Evolutionary conservation across 2,888 invertebrate genomes (phyloP).

Genomic region (Torymus aiolomorphi): DNA sequence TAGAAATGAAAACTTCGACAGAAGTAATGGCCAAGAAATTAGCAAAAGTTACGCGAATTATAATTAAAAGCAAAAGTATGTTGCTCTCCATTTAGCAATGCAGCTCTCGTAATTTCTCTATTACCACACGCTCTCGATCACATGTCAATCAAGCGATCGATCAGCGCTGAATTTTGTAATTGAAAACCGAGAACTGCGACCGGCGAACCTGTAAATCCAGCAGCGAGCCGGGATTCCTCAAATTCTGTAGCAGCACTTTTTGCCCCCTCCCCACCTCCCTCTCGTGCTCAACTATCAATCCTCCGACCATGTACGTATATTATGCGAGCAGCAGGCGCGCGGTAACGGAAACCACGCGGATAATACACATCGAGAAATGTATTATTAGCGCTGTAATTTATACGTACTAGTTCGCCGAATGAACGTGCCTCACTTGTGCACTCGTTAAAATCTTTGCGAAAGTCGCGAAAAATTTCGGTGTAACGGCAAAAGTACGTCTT

Average conservation of each 20-base stretch:
- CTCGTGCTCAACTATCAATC: neutral
- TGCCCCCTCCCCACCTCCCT: neutral
- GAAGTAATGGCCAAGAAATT: too few species aligned
- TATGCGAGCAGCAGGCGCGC: neutral
- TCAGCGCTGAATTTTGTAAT: constrained; percentile 33
- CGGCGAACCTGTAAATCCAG: constrained; percentile 25
- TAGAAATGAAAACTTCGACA: too few species aligned
- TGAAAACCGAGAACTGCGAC: constrained; percentile 19
- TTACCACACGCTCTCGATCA: neutral
- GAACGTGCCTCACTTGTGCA: neutral
- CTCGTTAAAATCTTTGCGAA: neutral
- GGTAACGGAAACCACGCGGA: too few species aligned
- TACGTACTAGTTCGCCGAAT: too few species aligned
- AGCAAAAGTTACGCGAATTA: too few species aligned
- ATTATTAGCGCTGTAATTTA: too few species aligned
- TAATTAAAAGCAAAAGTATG: neutral
- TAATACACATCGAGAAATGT: neutral
- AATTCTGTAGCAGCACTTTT: constrained; percentile 22
- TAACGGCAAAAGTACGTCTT: neutral
- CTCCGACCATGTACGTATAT: too few species aligned
- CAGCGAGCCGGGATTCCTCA: constrained; percentile 22
- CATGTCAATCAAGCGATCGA: constrained; percentile 34
- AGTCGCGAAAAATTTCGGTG: neutral
- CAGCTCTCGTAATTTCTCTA: neutral
- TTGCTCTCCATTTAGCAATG: neutral